These are phyloP conservation scores for Triplophysa bombifrons DNA, from an alignment of 2,797 vertebrate genomes.

Conservation along the genomic window DNA sequence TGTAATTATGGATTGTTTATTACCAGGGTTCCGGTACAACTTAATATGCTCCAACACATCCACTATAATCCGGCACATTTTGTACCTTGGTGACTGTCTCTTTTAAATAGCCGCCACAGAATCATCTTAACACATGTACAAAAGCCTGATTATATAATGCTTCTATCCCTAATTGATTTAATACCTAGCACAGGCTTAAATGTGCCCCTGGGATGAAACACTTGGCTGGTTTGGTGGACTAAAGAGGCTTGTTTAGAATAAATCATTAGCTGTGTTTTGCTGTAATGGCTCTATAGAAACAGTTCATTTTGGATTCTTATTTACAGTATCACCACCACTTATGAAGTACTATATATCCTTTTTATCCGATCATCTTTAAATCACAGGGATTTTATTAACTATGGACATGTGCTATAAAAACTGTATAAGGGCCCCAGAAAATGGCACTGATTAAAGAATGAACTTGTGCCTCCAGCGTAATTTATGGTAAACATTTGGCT, in stretches of 20 bases:
- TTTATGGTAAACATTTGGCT: conserved; percentile 19
- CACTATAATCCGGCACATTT: conserved; percentile 46
- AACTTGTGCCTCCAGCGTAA: not conserved
- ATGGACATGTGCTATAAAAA: conserved; percentile 6
- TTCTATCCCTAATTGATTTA: conserved; percentile 79
- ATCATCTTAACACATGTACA: conserved; percentile 69
- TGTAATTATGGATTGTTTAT: conserved; percentile 7
- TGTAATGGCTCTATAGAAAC: conserved; percentile 68
- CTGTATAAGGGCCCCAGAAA: not conserved
- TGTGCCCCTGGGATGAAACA: conserved; percentile 68
- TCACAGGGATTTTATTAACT: conserved; percentile 29
- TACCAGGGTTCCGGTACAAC: not conserved
- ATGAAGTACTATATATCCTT: conserved; percentile 25
- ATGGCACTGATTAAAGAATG: not conserved
- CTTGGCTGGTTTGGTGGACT: conserved; percentile 67
- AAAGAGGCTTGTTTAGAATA: conserved; percentile 63
- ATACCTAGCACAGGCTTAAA: conserved; percentile 63
- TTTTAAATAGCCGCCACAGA: conserved; percentile 58
- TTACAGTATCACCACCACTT: not conserved
- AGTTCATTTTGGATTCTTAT: conserved; percentile 31
- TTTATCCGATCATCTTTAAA: conserved; percentile 38
- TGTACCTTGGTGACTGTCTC: conserved; percentile 64
- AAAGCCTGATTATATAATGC: conserved; percentile 70
- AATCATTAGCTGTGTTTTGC: conserved; percentile 70
- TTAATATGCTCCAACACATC: conserved; percentile 6